Base-by-base conservation (phyloP, 2,113 vertebrate genomes). In the Fregata magnificens region DNA sequence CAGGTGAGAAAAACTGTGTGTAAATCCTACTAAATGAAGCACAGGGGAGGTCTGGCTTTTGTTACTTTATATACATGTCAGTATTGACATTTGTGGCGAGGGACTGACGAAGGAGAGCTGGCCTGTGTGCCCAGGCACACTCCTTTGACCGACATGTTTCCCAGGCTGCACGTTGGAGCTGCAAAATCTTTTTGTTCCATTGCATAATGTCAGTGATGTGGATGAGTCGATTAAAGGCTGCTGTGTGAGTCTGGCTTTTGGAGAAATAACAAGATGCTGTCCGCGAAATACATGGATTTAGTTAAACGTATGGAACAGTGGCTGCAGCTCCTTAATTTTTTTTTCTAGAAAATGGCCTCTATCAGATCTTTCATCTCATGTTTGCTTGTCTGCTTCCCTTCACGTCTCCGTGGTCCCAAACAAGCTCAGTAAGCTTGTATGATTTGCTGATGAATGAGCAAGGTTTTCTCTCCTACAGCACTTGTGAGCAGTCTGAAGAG, bases 211-310 rank as follows among this genome's bases (percentile, higher is more conserved):
- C 93, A 81, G 63, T 1, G 20, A 80, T 71, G 91, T 94, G 94
- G 55, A 83, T 66, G 90, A 88, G 87, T 78, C 15, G 3, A 72
- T 95, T 91, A 93, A 94, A 90, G 72, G 82, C 89, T 96, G 91
- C 91, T 28, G 7, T n/a, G 50, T 67, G 87, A 79, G 36, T 36
- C 71, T 67, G 91, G 49, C 89, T 86, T 91, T 85, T 50, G 50
- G 78, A 91, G 74, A 40, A 77, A 73, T 53, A 69, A 85, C 18
- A 14, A 82, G 66, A 70, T 61, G 63, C 62, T 26, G 4, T 53
- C 81, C 73, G 32, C 0, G 1, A 40, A 93, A 91, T 42, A 34
- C 36, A 15, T 29, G 80, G 83, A 26, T 83, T 59, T 63, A 63
- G 55, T 76, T 55, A 69, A 76, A 71, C 3, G 16, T 8, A 13